Evolutionary conservation across 2,113 vertebrate genomes (phyloP), one percentile per base, ranked within the genome.

Genomic region (Glaucidium brasilianum): DNA sequence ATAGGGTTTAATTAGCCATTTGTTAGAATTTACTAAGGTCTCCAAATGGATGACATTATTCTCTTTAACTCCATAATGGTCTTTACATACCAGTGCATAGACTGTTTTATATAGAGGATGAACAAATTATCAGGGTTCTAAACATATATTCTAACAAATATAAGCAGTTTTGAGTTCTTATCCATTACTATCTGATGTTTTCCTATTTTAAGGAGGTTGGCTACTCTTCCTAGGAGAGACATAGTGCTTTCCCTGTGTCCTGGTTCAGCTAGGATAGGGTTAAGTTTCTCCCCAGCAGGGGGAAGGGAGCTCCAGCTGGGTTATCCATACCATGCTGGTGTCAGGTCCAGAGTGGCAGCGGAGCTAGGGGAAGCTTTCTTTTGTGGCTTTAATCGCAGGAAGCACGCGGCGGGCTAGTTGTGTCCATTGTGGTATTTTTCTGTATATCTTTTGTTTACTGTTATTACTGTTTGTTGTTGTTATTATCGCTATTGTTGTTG

Each of bases 171-270:
- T 60, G 26, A 16, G 52, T 55, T 90, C 26, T 50, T 68, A 80
- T 74, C 35, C 10, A 43, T 32, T 37, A 62, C 6, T 26, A 86
- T 56, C n/a, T 35, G 7, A 41, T 20, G 3, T 32, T 68, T 88
- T 15, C 23, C 14, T 66, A 6, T n/a, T 87, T 75, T 58, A n/a
- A n/a, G 25, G 15, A 69, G 37, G 35, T 30, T 85, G 53, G 23
- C 12, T 85, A 58, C 45, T 41, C 14, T 72, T 55, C 5, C 49
- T 49, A 60, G 29, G n/a, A 82, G 49, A 79, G 11, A 90, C 13
- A 45, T 0, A 37, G 29, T 3, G 3, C 20, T 85, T 83, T 34
- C 15, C 27, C 29, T n/a, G n/a, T n/a, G n/a, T n/a, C n/a, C n/a
- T n/a, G n/a, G n/a, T n/a, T n/a, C n/a, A n/a, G n/a, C n/a, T n/a